Percentiles rank a stretch among this genome's conserved stretches.
Conservation (phyloP, 2,888 invertebrate genomes). For the Iphiclides podalirius region DNA sequence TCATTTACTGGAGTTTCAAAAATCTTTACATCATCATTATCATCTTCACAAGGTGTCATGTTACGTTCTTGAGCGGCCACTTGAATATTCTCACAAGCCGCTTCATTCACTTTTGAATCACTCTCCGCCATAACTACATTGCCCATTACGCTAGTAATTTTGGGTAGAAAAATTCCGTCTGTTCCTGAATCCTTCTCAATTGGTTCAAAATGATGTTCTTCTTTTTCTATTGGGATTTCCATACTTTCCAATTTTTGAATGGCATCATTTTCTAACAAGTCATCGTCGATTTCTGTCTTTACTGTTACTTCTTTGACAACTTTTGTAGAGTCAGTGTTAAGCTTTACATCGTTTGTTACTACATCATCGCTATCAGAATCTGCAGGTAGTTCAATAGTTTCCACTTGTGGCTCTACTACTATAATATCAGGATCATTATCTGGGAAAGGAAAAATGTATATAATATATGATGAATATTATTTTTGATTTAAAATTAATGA, state of each 20-base stretch:
- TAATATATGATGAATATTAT: no score
- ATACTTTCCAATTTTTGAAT: slow-evolving; percentile 21
- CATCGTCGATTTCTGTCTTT: slow-evolving; percentile 24
- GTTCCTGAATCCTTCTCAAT: no score
- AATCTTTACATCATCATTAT: background rate
- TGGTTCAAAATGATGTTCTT: background rate
- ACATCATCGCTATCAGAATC: slow-evolving; percentile 38
- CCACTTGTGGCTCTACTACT: slow-evolving; percentile 48
- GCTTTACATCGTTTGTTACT: background rate
- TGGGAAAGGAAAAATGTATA: no score
- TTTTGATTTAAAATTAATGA: no score
- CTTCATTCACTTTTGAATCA: background rate
- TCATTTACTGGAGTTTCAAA: background rate
- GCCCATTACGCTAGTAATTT: slow-evolving; percentile 22
- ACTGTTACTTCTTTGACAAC: slow-evolving; percentile 3
- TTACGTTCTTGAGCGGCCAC: background rate
- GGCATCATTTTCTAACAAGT: slow-evolving; percentile 13
- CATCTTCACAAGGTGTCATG: background rate
- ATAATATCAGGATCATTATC: slow-evolving; percentile 45
- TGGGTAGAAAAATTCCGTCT: slow-evolving; percentile 11
- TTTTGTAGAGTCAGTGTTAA: background rate
- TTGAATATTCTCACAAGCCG: no score
- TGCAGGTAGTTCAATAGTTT: slow-evolving; percentile 46
- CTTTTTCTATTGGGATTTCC: slow-evolving; percentile 21
- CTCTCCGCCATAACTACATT: slow-evolving; percentile 14